Conservation (phyloP, 2,888 invertebrate species). For the Lysandra bellargus region DNA sequence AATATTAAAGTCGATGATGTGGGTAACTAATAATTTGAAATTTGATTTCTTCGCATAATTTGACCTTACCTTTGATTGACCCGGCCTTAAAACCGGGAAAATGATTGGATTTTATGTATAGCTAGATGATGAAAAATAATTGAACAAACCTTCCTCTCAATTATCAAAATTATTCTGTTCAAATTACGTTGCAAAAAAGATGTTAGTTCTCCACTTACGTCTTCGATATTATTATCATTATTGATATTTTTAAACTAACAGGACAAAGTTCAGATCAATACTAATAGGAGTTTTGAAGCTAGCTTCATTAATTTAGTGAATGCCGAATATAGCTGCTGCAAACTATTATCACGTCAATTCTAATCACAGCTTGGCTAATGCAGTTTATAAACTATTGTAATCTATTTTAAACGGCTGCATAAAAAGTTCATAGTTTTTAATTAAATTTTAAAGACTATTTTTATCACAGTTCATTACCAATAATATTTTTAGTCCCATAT, state of each 20-base stretch:
- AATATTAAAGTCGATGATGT: too few species aligned
- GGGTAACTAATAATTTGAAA: too few species aligned
- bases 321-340: background rate
- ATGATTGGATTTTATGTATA: too few species aligned
- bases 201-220: too few species aligned
- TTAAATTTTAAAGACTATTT: background rate
- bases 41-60: too few species aligned
- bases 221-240: too few species aligned
- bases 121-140: too few species aligned
- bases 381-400: background rate
- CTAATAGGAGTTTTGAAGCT: background rate
- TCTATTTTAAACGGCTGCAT: background rate
- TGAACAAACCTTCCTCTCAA: too few species aligned
- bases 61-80: too few species aligned
- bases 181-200: too few species aligned
- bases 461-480: background rate
- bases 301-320: background rate
- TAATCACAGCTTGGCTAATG: background rate
- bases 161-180: too few species aligned
- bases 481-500: background rate
- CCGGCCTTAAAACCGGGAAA: too few species aligned
- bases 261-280: background rate
- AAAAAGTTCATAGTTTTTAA: background rate
- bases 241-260: background rate
- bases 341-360: background rate